Evolutionary conservation across 1,140 invertebrate genomes (phyloP).

Genomic region (Oryzaephilus surinamensis): DNA sequence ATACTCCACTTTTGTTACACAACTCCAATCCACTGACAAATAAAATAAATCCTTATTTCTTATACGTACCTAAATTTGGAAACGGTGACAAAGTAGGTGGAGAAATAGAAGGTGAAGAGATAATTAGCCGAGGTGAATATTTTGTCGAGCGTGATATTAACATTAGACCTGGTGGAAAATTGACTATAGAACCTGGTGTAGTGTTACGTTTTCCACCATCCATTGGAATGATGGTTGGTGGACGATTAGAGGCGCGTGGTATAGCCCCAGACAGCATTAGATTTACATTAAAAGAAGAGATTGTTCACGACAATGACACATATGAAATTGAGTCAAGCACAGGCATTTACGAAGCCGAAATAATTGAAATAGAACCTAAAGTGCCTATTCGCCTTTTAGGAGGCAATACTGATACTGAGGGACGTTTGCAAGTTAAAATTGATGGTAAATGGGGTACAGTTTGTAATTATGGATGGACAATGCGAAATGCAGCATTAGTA

Average conservation of each 20-base stretch:
- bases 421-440: slow-evolving; percentile 68
- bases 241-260: slow-evolving; percentile 74
- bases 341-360: slow-evolving; percentile 39
- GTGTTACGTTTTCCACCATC: slow-evolving; percentile 78
- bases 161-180: slow-evolving; percentile 73
- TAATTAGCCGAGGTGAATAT: slow-evolving; percentile 67
- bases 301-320: slow-evolving; percentile 51
- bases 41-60: slow-evolving; percentile 57
- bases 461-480: slow-evolving; percentile 93
- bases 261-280: slow-evolving; percentile 63
- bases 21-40: slow-evolving; percentile 72
- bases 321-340: slow-evolving; percentile 44
- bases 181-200: slow-evolving; percentile 79
- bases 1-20: slow-evolving; percentile 75
- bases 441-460: slow-evolving; percentile 91
- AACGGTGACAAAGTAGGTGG: slow-evolving; percentile 65
- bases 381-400: slow-evolving; percentile 66
- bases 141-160: slow-evolving; percentile 83
- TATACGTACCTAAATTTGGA: slow-evolving; percentile 68
- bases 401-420: slow-evolving; percentile 62
- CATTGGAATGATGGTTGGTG: slow-evolving; percentile 94
- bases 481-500: slow-evolving; percentile 81
- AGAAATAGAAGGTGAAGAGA: slow-evolving; percentile 79
- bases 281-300: slow-evolving; percentile 66
- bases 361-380: slow-evolving; percentile 41